Evolutionary conservation across 2,113 vertebrate species (phyloP), one percentile per base, ranked within the genome.

Genomic region (Pongo pygmaeus): DNA sequence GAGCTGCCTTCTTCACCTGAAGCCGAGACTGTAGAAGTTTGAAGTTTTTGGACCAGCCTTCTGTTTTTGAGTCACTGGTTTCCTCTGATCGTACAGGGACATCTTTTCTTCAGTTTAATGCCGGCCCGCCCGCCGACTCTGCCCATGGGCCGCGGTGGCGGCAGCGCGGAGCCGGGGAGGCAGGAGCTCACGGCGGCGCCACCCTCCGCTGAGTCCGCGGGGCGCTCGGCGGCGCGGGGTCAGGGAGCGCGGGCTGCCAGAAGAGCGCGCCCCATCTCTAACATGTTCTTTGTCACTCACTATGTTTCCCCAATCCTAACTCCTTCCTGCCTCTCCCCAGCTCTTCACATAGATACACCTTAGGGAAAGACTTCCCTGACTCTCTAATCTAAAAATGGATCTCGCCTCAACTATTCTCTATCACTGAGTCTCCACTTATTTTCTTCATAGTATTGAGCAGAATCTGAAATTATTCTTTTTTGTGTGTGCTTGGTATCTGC

Each of bases 21-120:
- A 99, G 90, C 97, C 99, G 99, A 55, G 99, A 99, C 98, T 99
- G 99, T 13, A 99, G 98, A 2, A 99, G 99, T 92, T 99, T 99
- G 98, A 99, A 99, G 98, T 99, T 99, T 96, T 99, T 99, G 93
- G 99, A 99, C 99, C 99, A 99, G 97, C 99, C 99, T 98, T 99
- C 99, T 7, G 99, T 99, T 97, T 99, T 99, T 50, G 99, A 99
- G 97, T 99, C 99, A 8, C 99, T 99, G 97, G 99, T 99, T 95
- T 99, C 99, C 85, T 99, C 99, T 13, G 99, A 97, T 99, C 99
- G 43, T 99, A 99, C n/a, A 99, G 98, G 80, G 99, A 99, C 99
- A 99, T 99, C 94, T 98, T 98, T 97, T 93, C 98, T 97, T 93
- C 87, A 89, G 57, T 85, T 97, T 96, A 98, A 93, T 98, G 92